Evolutionary conservation across 2,797 vertebrate species (phyloP), one percentile per base, ranked within the genome.

Genomic region (Cossypha caffra): DNA sequence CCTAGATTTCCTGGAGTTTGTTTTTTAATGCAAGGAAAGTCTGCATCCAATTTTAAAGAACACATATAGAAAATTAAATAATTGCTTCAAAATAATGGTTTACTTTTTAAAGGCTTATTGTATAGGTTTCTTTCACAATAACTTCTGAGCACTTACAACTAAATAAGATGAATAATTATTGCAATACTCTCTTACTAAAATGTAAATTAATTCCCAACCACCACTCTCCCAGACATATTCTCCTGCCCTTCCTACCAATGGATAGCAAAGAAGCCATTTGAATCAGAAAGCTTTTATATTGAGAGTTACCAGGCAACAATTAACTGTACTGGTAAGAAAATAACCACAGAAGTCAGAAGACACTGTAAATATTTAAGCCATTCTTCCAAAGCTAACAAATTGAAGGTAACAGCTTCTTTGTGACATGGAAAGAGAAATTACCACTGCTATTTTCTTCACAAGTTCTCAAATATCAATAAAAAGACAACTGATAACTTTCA

Each of bases 321-420:
- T 86, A 96, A 96, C 95, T 26, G 5, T n/a, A 62, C 63, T 51
- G 14, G 80, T 95, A 82, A 78, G 69, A 90, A 86, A 90, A 84
- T 40, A 88, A 78, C 90, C 58, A 58, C 1, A 26, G 8, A 86
- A 93, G 48, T 51, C 55, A 83, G 58, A 94, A 77, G 47, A 69
- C 69, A 62, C 7, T 51, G 90, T 90, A 90, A 96, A 96, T 94
- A 83, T 95, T 93, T 95, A 97, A 95, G 35, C 87, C 35, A 16
- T 47, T 43, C 5, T 57, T 83, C 24, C 38, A 47, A 89, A 87
- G 31, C 33, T 91, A 91, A 62, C 17, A 28, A 13, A 59, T 33
- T 13, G 38, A 38, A 38, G 7, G 11, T n/a, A 93, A 79, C 21
- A 81, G 52, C 21, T 89, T 57, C 40, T 82, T 69, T 62, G 12